A percentile compares a stretch with the other conserved stretches of the same genome.
Evolutionary conservation across 1,140 invertebrate species (phyloP).

Genomic region (Drosophila ohnishii): DNA sequence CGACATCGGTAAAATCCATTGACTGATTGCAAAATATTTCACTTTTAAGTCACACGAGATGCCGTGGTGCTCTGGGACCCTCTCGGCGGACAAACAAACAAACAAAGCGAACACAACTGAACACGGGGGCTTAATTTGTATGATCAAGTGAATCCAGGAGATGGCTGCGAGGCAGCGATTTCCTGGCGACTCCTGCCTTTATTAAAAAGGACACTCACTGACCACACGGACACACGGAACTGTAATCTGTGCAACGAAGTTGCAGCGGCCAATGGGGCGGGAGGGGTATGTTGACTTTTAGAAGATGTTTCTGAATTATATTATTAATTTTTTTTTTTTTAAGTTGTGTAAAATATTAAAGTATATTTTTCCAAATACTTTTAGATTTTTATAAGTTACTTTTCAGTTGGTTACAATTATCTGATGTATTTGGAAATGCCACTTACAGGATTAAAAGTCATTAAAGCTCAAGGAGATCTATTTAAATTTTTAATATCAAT

Average conservation of each 20-base stretch:
- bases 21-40: constrained; percentile 81
- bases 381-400: neutral
- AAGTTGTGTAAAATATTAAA: neutral
- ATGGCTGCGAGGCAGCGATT: constrained; percentile 28
- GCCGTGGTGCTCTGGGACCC: constrained; percentile 15
- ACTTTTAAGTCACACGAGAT: constrained; percentile 73
- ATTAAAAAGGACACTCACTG: constrained; percentile 71
- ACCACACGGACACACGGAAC: constrained; percentile 31
- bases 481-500: too few species aligned
- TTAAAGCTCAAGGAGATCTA: too few species aligned
- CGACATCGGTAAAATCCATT: constrained; percentile 66
- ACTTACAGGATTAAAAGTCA: neutral
- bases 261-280: constrained; percentile 30
- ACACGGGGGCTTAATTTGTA: constrained; percentile 78
- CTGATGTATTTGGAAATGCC: neutral
- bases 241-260: constrained; percentile 70
- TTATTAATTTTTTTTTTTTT: neutral
- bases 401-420: neutral
- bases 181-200: constrained; percentile 46
- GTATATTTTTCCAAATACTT: neutral
- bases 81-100: constrained; percentile 39
- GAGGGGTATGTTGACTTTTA: neutral
- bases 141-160: constrained; percentile 50
- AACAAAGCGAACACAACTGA: constrained; percentile 33
- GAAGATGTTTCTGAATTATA: too few species aligned